Conservation (phyloP, 2,113 vertebrate genomes). For the Pedetes capensis region DNA sequence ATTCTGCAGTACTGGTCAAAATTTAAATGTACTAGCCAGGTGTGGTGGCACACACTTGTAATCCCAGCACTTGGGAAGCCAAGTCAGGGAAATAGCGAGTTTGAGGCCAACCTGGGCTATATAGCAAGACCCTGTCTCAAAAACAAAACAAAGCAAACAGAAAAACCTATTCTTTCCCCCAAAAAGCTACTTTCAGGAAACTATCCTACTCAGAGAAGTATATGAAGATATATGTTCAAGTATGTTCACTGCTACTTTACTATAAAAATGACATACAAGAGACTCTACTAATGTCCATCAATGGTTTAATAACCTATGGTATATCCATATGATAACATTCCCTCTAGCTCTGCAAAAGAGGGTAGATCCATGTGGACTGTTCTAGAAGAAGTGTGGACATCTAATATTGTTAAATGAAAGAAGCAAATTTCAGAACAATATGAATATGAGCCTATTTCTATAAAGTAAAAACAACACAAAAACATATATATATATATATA, state of each 20-base stretch:
- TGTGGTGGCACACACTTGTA: too few species aligned
- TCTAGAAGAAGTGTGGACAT: background rate
- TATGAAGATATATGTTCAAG: background rate
- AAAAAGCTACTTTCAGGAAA: background rate
- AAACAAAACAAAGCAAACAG: too few species aligned
- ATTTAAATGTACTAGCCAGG: background rate
- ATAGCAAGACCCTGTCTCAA: too few species aligned
- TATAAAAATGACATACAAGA: background rate
- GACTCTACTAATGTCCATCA: background rate
- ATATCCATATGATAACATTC: background rate
- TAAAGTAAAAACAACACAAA: background rate
- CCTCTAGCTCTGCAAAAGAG: background rate
- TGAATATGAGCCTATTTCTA: background rate
- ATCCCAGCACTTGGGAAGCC: too few species aligned
- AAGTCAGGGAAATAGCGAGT: too few species aligned
- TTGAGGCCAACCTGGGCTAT: too few species aligned
- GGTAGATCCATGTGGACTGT: background rate
- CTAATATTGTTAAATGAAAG: background rate
- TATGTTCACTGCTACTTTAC: background rate
- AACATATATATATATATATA: background rate
- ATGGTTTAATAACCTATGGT: background rate
- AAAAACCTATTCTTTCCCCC: background rate
- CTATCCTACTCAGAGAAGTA: background rate
- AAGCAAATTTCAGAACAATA: background rate
- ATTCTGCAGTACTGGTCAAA: background rate